A percentile compares a stretch with the other conserved stretches of the same genome.
Evolutionary conservation across 2,888 invertebrate species (phyloP).

Genomic region (Eulithis prunata): DNA sequence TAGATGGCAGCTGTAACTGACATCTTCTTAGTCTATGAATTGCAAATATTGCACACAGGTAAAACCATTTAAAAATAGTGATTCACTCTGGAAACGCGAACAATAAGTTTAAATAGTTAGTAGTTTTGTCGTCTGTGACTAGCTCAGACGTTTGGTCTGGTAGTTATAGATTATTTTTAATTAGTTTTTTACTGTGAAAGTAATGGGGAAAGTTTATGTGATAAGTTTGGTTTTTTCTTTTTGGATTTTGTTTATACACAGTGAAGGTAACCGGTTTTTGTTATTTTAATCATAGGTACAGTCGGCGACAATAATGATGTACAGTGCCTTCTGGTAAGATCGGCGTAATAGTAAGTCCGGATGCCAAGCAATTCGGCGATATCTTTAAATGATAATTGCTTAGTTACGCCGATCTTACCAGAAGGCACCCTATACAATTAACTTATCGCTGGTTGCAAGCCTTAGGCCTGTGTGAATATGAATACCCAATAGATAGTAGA

Average conservation of each 20-base stretch:
- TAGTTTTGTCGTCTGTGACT: constrained; percentile 12
- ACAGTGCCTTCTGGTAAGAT: no score
- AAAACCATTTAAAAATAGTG: constrained; percentile 32
- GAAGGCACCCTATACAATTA: no score
- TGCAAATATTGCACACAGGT: constrained; percentile 26
- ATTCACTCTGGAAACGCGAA: constrained; percentile 23
- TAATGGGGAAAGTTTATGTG: constrained; percentile 32
- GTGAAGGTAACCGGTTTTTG: constrained; percentile 26
- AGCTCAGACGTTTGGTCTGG: constrained; percentile 12
- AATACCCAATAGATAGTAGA: no score
- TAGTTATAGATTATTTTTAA: not conserved
- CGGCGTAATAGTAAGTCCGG: no score
- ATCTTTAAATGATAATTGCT: no score
- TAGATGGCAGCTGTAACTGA: constrained; percentile 3
- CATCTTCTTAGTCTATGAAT: not conserved
- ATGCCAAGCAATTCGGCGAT: no score
- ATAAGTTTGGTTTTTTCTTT: constrained; percentile 30
- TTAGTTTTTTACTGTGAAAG: constrained; percentile 1
- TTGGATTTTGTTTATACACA: constrained; percentile 30
- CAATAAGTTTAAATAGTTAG: constrained; percentile 4
- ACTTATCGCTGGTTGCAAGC: no score
- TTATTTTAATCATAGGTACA: no score
- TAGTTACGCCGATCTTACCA: no score
- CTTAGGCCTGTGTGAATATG: no score
- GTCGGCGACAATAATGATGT: no score